Conservation (phyloP, 2,797 vertebrate species). For the Gorsachius magnificus region DNA sequence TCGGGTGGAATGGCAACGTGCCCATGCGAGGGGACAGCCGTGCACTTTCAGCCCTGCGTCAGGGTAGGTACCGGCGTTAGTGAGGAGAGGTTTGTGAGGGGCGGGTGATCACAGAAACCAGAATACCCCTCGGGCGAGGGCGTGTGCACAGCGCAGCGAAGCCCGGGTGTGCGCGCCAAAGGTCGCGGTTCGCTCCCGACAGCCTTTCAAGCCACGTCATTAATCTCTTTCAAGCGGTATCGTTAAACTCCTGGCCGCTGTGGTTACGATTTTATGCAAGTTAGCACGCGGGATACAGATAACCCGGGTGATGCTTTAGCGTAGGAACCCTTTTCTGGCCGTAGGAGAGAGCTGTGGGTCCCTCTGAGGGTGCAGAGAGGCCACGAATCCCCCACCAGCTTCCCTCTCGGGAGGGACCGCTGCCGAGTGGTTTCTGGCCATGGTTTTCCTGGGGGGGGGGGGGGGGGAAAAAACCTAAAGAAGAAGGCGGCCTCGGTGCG, state of each 20-base stretch:
- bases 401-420: fast-evolving
- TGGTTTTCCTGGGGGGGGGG: background rate
- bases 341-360: background rate
- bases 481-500: background rate
- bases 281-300: background rate
- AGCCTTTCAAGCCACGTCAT: background rate
- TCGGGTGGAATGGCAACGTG: background rate
- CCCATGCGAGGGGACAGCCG: background rate
- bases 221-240: background rate
- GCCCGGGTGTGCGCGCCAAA: background rate
- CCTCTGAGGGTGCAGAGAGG: background rate
- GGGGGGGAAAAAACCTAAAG: background rate
- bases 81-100: background rate
- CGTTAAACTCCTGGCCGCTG: background rate
- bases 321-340: background rate
- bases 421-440: fast-evolving
- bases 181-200: background rate
- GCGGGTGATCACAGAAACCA: background rate
- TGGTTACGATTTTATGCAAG: background rate
- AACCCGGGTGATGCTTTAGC: background rate
- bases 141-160: fast-evolving
- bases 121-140: background rate
- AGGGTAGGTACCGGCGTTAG: background rate
- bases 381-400: background rate
- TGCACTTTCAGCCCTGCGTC: background rate